These are phyloP conservation scores for Notothenia coriiceps DNA, from an alignment of 2,113 vertebrate species.

Conservation along the genomic window DNA sequence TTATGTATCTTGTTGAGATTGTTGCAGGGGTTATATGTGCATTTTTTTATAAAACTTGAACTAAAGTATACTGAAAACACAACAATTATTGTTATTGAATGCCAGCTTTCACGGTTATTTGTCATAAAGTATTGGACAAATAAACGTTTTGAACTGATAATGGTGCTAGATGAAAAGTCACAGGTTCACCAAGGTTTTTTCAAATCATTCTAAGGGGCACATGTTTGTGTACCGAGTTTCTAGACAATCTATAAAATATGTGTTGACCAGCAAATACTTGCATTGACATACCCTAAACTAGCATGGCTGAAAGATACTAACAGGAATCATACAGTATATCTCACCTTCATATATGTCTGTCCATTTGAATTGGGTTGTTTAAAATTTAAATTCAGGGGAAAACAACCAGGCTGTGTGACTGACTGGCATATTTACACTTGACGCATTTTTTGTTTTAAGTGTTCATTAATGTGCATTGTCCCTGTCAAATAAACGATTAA, in stretches of 20 bases:
- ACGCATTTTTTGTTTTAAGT: too few species aligned
- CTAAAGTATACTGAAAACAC: background rate
- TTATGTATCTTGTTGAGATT: conserved; percentile 8
- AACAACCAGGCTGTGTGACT: background rate
- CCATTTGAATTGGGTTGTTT: background rate
- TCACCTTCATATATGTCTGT: background rate
- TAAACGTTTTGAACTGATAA: background rate
- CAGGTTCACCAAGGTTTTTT: background rate
- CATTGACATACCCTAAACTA: background rate
- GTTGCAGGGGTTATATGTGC: background rate
- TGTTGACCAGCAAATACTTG: background rate
- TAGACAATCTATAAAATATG: background rate
- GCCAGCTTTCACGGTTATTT: background rate
- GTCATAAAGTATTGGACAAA: background rate
- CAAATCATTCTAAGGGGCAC: background rate
- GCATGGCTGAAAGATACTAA: background rate
- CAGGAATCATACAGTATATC: background rate
- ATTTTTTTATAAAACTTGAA: background rate
- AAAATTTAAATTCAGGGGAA: background rate
- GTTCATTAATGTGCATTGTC: too few species aligned
- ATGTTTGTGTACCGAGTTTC: background rate
- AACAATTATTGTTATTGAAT: background rate
- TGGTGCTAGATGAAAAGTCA: background rate
- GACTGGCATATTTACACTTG: background rate
- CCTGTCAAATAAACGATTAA: background rate